Conservation (phyloP, 2,888 invertebrate genomes). For the Mythimna loreyi region DNA sequence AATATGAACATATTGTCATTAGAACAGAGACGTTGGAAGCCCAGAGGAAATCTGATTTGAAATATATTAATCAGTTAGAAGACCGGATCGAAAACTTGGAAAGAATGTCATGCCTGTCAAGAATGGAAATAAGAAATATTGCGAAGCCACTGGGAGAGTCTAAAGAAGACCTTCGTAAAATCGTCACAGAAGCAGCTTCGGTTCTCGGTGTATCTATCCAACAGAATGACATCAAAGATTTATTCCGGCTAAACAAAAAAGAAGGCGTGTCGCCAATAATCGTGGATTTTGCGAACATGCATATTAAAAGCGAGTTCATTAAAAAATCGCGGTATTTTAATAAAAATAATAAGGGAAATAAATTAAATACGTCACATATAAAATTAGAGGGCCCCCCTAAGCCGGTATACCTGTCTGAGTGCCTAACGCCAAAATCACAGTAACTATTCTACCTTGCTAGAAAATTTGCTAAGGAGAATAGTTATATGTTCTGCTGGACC, state of each 20-base stretch:
- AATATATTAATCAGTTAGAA: background rate
- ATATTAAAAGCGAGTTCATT: background rate
- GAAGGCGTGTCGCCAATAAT: background rate
- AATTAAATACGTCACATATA: no score
- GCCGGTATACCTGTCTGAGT: no score
- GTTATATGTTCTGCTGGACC: no score
- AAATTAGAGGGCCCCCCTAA: no score
- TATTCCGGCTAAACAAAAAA: background rate
- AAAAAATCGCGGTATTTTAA: no score
- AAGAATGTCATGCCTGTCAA: background rate
- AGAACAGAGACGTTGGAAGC: constrained; percentile 1
- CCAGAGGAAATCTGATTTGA: background rate
- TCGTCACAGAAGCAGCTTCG: background rate
- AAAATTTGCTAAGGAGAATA: no score
- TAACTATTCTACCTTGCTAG: no score
- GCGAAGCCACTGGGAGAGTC: background rate
- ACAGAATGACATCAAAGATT: background rate
- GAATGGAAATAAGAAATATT: background rate
- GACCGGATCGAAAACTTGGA: constrained; percentile 1
- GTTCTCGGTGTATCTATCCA: background rate
- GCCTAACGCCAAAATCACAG: no score
- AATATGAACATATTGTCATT: constrained; percentile 3
- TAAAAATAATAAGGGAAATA: no score
- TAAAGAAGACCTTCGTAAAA: background rate
- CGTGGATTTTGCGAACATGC: background rate